phyloP scores from a whole-genome alignment of 2,113 vertebrate genomes.

The Albula goreensis region DNA sequence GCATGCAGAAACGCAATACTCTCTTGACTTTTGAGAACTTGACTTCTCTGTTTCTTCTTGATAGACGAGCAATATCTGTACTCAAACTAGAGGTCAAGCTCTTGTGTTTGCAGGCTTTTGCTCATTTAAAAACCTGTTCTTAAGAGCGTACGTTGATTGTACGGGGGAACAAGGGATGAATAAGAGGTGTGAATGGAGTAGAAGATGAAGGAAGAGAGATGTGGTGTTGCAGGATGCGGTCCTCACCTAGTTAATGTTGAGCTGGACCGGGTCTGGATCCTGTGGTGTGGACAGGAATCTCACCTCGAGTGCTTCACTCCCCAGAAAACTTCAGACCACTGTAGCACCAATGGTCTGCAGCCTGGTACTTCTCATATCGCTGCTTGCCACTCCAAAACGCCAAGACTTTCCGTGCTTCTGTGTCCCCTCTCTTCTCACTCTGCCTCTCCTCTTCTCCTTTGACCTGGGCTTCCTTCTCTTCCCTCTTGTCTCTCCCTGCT shows the following conservation, averaged over 20 bases:
- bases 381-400: not conserved
- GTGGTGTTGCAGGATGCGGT: not conserved
- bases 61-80: too few relatives aligned
- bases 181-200: not conserved
- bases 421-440: not conserved
- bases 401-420: not conserved
- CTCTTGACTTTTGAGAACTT: not conserved
- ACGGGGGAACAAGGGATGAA: not conserved
- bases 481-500: not conserved
- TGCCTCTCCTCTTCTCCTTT: slow-evolving; percentile 13
- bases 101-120: too few relatives aligned
- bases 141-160: too few relatives aligned
- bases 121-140: too few relatives aligned
- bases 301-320: slow-evolving; percentile 46
- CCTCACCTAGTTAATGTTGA: slow-evolving; percentile 56
- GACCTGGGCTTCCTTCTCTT: not conserved
- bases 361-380: not conserved
- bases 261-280: slow-evolving; percentile 12
- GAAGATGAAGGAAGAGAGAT: not conserved
- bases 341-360: not conserved
- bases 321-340: slow-evolving; percentile 23
- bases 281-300: not conserved
- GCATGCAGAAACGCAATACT: not conserved
- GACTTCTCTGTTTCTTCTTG: too few relatives aligned
- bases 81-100: too few relatives aligned